A percentile compares a stretch with the other conserved stretches of the same genome.
Evolutionary conservation across 1,140 invertebrate species (phyloP).

Genomic region (Drosophila nikananu): DNA sequence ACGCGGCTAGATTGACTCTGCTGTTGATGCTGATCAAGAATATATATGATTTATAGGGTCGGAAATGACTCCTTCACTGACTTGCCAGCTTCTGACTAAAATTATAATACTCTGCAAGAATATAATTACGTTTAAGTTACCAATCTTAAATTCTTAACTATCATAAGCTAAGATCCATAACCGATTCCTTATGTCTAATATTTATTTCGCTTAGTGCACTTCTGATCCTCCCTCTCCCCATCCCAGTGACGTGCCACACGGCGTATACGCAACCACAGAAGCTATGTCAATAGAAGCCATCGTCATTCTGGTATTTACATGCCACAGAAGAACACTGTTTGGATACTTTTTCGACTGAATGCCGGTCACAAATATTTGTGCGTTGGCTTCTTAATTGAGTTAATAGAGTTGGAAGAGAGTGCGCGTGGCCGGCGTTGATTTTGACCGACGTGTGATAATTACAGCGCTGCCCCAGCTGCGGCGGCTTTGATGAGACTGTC

Average conservation of each 20-base stretch:
- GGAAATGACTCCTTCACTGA: too few relatives aligned
- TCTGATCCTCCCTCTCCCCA: background rate
- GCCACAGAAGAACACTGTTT: conserved; percentile 64
- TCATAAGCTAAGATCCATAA: background rate
- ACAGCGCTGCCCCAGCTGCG: conserved; percentile 61
- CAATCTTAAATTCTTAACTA: too few relatives aligned
- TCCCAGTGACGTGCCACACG: conserved; percentile 23
- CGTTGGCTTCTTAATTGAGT: conserved; percentile 72
- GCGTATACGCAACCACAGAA: conserved; percentile 32
- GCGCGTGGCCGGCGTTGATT: conserved; percentile 75
- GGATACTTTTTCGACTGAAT: conserved; percentile 80
- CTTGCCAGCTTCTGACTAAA: too few relatives aligned
- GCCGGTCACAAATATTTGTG: conserved; percentile 79
- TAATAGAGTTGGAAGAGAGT: conserved; percentile 68
- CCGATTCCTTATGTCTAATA: background rate
- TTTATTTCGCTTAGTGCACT: background rate
- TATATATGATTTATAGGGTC: too few relatives aligned
- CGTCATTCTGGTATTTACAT: conserved; percentile 57
- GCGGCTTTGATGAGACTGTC: conserved; percentile 70
- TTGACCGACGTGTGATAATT: conserved; percentile 83
- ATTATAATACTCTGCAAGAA: too few relatives aligned
- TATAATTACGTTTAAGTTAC: too few relatives aligned
- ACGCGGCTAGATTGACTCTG: too few relatives aligned
- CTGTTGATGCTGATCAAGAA: too few relatives aligned
- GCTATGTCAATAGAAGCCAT: conserved; percentile 48